Base-by-base conservation (phyloP, 2,113 vertebrate species). In the Diglossa brunneiventris region DNA sequence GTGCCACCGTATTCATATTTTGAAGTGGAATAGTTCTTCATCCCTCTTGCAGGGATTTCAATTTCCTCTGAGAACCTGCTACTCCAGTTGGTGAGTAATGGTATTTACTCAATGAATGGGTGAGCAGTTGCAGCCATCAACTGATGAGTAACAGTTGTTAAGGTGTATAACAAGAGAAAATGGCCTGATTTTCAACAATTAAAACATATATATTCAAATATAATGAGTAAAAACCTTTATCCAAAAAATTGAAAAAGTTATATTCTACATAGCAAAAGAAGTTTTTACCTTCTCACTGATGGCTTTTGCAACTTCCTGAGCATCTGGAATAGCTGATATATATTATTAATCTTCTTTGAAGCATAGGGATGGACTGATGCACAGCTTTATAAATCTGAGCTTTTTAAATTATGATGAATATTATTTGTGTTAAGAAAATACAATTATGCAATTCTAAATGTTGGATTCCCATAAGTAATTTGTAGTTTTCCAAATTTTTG, bases 201-300 rank as follows among this genome's bases (percentile, higher is more conserved):
- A 44, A 81, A 50, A 22, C 1, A 30, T 35, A 10, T 2, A 44
- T 15, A 22, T n/a, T 77, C 7, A 64, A 73, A 56, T 31, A 20
- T 4, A 50, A 69, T 7, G 10, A 68, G 21, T 22, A 55, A 81
- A 61, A 59, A 20, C 0, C 0, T 2, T 2, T 14, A 49, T 42
- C 31, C 7, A 82, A 20, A 26, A 78, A 41, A 49, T 7, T 11
- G 2, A 46, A 30, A 23, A 80, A 37, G 3, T 18, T 41, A 10
- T 28, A 42, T 31, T 69, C 19, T 50, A 55, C 2, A 1, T 15
- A 52, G 9, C 2, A 59, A 49, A 63, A 67, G 3, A 6, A 46
- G 7, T 5, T 88, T 67, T 62, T 59, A 6, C 64, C 20, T 90
- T 88, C 22, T 78, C 27, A 9, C 9, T 50, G 26, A 11, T 47